Base-by-base conservation (phyloP, 2,888 invertebrate genomes). In the Tenthredo scrophulariae region DNA sequence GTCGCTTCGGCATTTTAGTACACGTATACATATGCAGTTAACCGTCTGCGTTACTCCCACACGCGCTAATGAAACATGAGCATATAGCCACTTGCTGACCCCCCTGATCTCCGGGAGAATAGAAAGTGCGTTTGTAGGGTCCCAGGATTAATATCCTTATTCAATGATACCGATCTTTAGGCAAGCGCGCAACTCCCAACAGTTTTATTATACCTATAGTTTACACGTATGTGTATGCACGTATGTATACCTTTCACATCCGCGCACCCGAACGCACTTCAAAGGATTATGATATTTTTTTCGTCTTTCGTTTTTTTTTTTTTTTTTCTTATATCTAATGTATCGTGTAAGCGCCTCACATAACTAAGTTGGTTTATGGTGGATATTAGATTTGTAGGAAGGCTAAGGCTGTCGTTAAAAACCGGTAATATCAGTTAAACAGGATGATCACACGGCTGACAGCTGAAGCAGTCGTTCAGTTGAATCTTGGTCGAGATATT, bases 61-160 rank as follows among this genome's bases (percentile, higher is more conserved):
- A 74, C 72, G n/a, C 72, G 72, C 22, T 43, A n/a, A 74, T 40
- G 40, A 29, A 54, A 77, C 77, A n/a, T 33, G 77, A 54, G 77
- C 22, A 50, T 80, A 29, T 13, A 40, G 62, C 50, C 80, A 62
- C 80, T 80, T 40, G 80, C 58, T 50, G 58, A 62, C 80, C 58
- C 58, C 62, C 37, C 58, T 62, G 80, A 58, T 50, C 58, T 37
- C 40, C 22, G 72, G 40, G 58, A 62, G 80, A 80, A 80, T 80
- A 80, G 80, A 80, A 80, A 80, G 80, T 80, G 80, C 80, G 80
- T 80, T 40, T 40, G 80, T 80, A 26, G 80, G 62, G 62, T 58
- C 62, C 22, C 62, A 62, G 80, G 80, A 80, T 80, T 80, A 80
- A 62, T 80, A 80, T 80, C 80, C 80, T 58, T 80, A 58, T 40